These are phyloP conservation scores for Lutjanus campechanus DNA, from an alignment of 2,797 vertebrate species.

Conservation along the genomic window DNA sequence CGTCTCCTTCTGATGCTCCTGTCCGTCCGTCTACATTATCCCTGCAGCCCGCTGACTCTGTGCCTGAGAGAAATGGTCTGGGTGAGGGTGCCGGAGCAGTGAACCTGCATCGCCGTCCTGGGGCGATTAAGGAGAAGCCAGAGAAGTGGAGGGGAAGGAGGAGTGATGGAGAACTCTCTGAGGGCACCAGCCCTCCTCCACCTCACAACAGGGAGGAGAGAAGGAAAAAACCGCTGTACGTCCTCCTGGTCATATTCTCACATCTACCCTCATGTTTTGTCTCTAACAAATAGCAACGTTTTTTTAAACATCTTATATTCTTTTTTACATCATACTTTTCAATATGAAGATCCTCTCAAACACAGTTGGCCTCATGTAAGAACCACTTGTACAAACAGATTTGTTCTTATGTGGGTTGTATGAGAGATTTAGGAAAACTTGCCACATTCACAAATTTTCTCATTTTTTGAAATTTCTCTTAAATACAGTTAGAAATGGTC, in stretches of 20 bases:
- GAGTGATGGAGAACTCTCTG: slow-evolving; percentile 66
- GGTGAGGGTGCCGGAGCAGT: slow-evolving; percentile 71
- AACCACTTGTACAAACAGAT: no score
- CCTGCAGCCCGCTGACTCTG: slow-evolving; percentile 62
- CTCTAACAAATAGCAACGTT: neutral
- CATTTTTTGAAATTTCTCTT: no score
- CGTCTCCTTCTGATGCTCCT: slow-evolving; percentile 34
- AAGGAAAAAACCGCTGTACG: slow-evolving; percentile 77
- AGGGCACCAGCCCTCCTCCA: slow-evolving; percentile 60
- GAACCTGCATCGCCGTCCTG: slow-evolving; percentile 84
- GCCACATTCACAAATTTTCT: no score
- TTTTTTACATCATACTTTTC: neutral
- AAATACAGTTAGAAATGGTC: no score
- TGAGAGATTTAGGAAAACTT: no score
- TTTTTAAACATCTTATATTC: neutral
- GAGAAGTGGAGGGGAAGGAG: slow-evolving; percentile 90
- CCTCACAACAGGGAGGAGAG: slow-evolving; percentile 57
- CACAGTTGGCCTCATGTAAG: neutral
- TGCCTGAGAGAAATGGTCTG: slow-evolving; percentile 59
- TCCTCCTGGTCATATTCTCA: slow-evolving; percentile 1
- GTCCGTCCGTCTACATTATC: slow-evolving; percentile 87
- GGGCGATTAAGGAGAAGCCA: slow-evolving; percentile 86
- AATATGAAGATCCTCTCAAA: neutral
- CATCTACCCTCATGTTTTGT: neutral
- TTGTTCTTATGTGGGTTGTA: no score